Conservation (phyloP, 2,888 invertebrate genomes). For the Himalopsyche anomala region DNA sequence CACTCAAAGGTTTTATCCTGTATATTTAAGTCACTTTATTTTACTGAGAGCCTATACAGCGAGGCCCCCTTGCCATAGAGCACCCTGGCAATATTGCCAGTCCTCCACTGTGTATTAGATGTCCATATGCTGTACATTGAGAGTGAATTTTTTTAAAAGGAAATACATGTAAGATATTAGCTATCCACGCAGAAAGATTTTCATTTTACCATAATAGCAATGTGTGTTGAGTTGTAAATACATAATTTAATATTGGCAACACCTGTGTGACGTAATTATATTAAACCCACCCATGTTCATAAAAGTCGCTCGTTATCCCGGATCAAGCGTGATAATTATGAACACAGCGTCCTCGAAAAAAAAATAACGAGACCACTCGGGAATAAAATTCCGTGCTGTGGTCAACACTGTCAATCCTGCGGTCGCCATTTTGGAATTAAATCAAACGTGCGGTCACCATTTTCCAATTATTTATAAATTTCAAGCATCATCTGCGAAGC, state of each 20-base stretch:
- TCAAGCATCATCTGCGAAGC: background rate
- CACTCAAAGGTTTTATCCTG: too few relatives aligned
- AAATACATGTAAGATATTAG: too few relatives aligned
- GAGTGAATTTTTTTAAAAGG: too few relatives aligned
- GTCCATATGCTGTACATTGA: too few relatives aligned
- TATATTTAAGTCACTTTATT: too few relatives aligned
- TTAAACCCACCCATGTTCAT: slow-evolving; percentile 13
- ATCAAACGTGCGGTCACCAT: slow-evolving; percentile 7
- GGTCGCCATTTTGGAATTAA: slow-evolving; percentile 14
- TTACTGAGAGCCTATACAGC: too few relatives aligned
- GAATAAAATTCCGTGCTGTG: slow-evolving; percentile 30
- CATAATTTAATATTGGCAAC: background rate
- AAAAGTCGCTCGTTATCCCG: slow-evolving; percentile 29
- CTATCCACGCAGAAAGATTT: too few relatives aligned
- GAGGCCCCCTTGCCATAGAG: too few relatives aligned
- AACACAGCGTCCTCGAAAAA: slow-evolving; percentile 27
- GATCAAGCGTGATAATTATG: slow-evolving; percentile 26
- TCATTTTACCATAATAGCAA: too few relatives aligned
- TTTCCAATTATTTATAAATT: slow-evolving; percentile 15
- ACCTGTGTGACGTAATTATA: background rate
- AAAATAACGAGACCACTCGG: slow-evolving; percentile 34
- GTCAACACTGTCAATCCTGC: slow-evolving; percentile 23
- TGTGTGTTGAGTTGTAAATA: too few relatives aligned
- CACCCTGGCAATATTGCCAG: too few relatives aligned
- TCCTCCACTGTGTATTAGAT: too few relatives aligned